These are phyloP conservation scores for Myopa tessellatipennis DNA, from an alignment of 2,888 invertebrate species.

Conservation along the genomic window DNA sequence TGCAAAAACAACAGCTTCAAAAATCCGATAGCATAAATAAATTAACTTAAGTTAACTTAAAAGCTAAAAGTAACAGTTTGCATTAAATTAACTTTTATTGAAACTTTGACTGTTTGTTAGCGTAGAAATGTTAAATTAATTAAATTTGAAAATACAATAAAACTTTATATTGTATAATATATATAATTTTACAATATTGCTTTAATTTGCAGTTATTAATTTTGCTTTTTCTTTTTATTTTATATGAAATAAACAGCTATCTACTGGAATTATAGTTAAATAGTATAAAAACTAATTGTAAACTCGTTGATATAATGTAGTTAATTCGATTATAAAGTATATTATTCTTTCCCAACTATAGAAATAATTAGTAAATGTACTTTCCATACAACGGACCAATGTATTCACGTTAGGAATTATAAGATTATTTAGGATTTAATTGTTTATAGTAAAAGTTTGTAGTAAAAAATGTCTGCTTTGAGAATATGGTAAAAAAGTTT, in stretches of 20 bases:
- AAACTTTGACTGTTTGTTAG: neutral
- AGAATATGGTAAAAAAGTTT: neutral
- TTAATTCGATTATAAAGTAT: neutral
- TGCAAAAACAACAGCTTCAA: neutral
- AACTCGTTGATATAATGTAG: constrained; percentile 13
- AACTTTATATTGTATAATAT: constrained; percentile 8
- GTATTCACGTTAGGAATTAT: neutral
- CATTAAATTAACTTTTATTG: neutral
- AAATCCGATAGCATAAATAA: constrained; percentile 13
- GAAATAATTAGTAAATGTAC: too few relatives aligned
- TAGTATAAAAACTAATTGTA: neutral
- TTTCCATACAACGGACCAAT: too few relatives aligned
- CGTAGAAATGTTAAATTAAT: too few relatives aligned
- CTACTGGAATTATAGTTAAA: too few relatives aligned
- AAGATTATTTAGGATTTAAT: neutral
- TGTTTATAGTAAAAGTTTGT: neutral
- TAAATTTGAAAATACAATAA: constrained; percentile 21
- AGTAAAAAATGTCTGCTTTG: neutral
- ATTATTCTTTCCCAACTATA: neutral
- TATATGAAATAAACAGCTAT: too few relatives aligned
- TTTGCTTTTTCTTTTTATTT: too few relatives aligned
- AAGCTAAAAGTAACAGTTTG: neutral
- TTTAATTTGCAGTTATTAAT: neutral
- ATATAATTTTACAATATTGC: constrained; percentile 16
- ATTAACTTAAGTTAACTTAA: neutral